Evolutionary conservation across 2,888 invertebrate genomes (phyloP), one percentile per base, ranked within the genome.

Genomic region (Drosophila melanocephala): DNA sequence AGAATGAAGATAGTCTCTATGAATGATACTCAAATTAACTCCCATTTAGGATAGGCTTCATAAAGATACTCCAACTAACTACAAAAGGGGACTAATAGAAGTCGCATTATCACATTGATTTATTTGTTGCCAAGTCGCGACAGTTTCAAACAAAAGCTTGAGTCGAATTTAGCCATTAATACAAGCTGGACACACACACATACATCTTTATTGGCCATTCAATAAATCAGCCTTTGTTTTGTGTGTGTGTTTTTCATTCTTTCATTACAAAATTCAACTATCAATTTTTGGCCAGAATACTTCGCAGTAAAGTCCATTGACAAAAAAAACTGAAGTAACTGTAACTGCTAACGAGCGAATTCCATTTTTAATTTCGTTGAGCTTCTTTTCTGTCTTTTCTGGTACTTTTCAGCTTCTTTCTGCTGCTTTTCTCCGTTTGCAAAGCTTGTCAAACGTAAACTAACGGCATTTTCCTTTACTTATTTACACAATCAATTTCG

Each of bases 401-500:
- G 44, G n/a, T 50, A 22, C 51, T 50, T 22, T 52, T 37, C 42
- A 33, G 50, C 47, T 50, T 22, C 30, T 39, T 51, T 26, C 42
- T 59, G 51, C 42, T 59, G 30, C 50, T 39, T 10, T 16, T 44
- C 47, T 26, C n/a, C 60, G 44, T 26, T 57, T 42, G 37, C 56
- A 61, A 57, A 67, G 87, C 83, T 84, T 89, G 84, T 89, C 87
- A 89, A 89, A 89, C 86, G 84, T 83, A 88, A 86, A 89, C 90
- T 88, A 89, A 89, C 86, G 84, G 86, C 88, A 85, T 90, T 89
- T 88, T 90, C 87, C 86, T 83, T 84, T 78, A 83, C 88, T 88
- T 87, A 89, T 90, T 89, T 89, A 88, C 88, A 83, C 89, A 89
- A 88, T 89, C 90, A 89, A 89, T 88, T 89, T 90, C 73, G 78